Percentiles rank a stretch among this genome's conserved stretches.
Evolutionary conservation across 2,888 invertebrate genomes (phyloP).

Genomic region (Drosophila conformis): DNA sequence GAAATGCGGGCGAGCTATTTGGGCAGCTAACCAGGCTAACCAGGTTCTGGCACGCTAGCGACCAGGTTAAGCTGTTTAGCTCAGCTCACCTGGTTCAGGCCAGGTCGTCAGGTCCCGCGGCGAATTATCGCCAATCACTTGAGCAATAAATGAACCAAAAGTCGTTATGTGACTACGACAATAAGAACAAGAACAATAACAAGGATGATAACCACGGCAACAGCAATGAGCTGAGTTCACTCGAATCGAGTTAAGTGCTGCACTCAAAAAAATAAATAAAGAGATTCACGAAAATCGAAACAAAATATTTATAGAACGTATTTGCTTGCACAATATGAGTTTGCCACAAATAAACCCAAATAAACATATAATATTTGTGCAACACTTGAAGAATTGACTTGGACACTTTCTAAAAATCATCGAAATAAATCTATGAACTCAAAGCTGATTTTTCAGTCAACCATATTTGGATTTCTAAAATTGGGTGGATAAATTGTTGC

Average conservation of each 20-base stretch:
- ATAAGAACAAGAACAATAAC: slow-evolving; percentile 25
- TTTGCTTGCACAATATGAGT: background rate
- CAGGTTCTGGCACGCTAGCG: background rate
- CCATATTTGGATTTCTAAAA: background rate
- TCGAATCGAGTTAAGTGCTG: slow-evolving; percentile 28
- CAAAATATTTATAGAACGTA: background rate
- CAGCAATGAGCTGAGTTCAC: slow-evolving; percentile 17
- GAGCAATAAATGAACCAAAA: slow-evolving; percentile 69
- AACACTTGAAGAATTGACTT: background rate
- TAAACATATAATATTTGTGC: background rate
- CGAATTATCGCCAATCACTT: slow-evolving; percentile 72
- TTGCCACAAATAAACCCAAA: background rate
- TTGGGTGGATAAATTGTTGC: background rate
- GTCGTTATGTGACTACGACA: slow-evolving; percentile 59
- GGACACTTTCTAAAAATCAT: background rate
- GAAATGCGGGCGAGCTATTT: slow-evolving; percentile 38
- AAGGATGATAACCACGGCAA: slow-evolving; percentile 18
- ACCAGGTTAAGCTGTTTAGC: slow-evolving; percentile 21
- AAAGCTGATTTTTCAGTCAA: no score
- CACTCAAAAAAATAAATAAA: slow-evolving; percentile 9
- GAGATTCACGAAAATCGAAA: background rate
- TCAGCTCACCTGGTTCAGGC: slow-evolving; percentile 18
- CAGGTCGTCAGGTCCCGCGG: slow-evolving; percentile 94
- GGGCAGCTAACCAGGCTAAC: slow-evolving; percentile 10
- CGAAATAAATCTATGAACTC: background rate